phyloP scores from a whole-genome alignment of 30 jellyfish, hydroid and myxozoan species.

The Chrysaora quinquecirrha region DNA sequence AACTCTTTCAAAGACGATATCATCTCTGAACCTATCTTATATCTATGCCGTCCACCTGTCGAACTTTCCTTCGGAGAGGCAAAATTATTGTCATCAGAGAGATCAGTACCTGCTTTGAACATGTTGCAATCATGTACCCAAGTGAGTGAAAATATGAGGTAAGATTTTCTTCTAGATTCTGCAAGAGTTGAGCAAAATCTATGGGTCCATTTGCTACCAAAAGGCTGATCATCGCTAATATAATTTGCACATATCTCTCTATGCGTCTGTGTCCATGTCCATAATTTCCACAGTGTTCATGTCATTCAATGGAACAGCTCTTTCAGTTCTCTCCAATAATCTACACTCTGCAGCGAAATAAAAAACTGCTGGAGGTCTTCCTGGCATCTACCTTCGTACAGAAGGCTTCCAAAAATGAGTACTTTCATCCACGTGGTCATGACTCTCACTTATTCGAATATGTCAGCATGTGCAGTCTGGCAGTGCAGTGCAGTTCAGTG shows the following conservation, averaged over 20 bases:
- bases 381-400: too few species aligned
- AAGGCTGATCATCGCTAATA: not conserved
- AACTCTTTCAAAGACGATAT: not conserved
- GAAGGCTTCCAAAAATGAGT: not conserved
- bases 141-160: not conserved
- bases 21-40: not conserved
- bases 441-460: not conserved
- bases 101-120: not conserved
- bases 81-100: too few species aligned
- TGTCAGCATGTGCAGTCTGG: not conserved
- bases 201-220: not conserved
- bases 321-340: not conserved
- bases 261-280: not conserved
- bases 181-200: not conserved
- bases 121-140: not conserved
- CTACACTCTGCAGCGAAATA: not conserved
- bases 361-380: not conserved
- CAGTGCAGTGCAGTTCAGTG: not conserved
- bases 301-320: not conserved
- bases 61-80: not conserved
- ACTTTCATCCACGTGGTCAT: not conserved
- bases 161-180: not conserved
- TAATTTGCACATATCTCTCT: not conserved
- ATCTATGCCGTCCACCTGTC: not conserved
- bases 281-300: not conserved